Conservation (phyloP, 2,113 vertebrate genomes). For the Erythrolamprus reginae region DNA sequence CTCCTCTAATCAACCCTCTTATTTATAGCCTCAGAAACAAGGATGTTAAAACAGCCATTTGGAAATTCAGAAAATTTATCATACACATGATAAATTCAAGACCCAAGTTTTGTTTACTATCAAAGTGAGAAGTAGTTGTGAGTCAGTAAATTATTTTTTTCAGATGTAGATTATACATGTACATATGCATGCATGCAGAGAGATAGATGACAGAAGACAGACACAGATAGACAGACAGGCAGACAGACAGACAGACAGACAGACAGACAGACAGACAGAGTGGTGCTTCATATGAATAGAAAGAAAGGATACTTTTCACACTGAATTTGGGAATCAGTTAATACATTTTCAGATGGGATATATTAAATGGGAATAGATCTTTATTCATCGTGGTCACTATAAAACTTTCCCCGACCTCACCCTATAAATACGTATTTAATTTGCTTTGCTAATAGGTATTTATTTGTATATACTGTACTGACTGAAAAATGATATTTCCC, state of each 20-base stretch:
- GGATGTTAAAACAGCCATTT: constrained; percentile 1
- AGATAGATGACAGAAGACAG: too few species aligned
- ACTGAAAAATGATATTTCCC: not conserved
- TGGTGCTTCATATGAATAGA: not conserved
- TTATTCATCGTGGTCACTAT: not conserved
- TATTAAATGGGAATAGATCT: not conserved
- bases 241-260: too few species aligned
- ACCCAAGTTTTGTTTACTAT: not conserved
- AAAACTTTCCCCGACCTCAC: not conserved
- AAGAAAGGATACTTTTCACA: not conserved
- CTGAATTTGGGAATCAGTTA: not conserved
- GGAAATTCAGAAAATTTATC: not conserved
- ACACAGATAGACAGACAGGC: too few species aligned
- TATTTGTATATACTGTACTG: not conserved
- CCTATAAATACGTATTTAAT: not conserved
- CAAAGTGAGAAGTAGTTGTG: not conserved
- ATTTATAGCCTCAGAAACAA: not conserved
- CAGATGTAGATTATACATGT: not conserved
- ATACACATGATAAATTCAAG: not conserved
- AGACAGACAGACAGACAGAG: too few species aligned
- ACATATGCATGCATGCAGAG: not conserved
- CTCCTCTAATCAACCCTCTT: not conserved
- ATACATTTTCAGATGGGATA: not conserved
- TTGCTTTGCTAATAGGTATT: not conserved
- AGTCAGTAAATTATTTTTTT: not conserved